These are phyloP conservation scores for Ammodytes dubius DNA, from an alignment of 2,113 vertebrate genomes.

Conservation along the genomic window DNA sequence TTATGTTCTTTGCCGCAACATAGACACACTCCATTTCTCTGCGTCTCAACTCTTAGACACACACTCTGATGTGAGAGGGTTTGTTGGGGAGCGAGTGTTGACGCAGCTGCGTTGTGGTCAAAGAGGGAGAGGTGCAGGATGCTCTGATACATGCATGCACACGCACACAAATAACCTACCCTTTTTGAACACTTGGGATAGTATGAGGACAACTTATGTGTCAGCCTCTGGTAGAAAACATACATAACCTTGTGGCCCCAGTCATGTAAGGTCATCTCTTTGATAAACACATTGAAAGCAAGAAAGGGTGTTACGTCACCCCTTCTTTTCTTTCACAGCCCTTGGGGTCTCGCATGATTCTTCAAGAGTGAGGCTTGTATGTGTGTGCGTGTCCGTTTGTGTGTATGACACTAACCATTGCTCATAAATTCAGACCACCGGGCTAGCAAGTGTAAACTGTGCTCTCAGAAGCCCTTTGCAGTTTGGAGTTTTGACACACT, in stretches of 20 bases:
- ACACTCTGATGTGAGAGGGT: slow-evolving; percentile 57
- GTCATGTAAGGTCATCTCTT: slow-evolving; percentile 75
- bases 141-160: slow-evolving; percentile 41
- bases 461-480: slow-evolving; percentile 82
- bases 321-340: slow-evolving; percentile 66
- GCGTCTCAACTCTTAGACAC: slow-evolving; percentile 48
- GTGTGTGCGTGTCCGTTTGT: slow-evolving; percentile 49
- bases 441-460: slow-evolving; percentile 85
- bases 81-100: slow-evolving; percentile 68
- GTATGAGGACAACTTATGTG: slow-evolving; percentile 44
- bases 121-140: slow-evolving; percentile 63
- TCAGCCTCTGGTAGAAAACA: slow-evolving; percentile 70
- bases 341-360: slow-evolving; percentile 63
- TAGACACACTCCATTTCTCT: slow-evolving; percentile 66
- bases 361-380: slow-evolving; percentile 52
- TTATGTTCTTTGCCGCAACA: slow-evolving; percentile 59
- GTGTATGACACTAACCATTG: slow-evolving; percentile 77
- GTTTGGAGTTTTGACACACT: slow-evolving; percentile 81
- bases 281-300: slow-evolving; percentile 74
- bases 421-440: slow-evolving; percentile 86
- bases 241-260: slow-evolving; percentile 59
- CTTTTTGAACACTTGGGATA: slow-evolving; percentile 44
- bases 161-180: slow-evolving; percentile 12
- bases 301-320: slow-evolving; percentile 65
- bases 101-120: slow-evolving; percentile 74